Base-by-base conservation (phyloP, 2,888 invertebrate species). In the Aspidiotus rigidus region DNA sequence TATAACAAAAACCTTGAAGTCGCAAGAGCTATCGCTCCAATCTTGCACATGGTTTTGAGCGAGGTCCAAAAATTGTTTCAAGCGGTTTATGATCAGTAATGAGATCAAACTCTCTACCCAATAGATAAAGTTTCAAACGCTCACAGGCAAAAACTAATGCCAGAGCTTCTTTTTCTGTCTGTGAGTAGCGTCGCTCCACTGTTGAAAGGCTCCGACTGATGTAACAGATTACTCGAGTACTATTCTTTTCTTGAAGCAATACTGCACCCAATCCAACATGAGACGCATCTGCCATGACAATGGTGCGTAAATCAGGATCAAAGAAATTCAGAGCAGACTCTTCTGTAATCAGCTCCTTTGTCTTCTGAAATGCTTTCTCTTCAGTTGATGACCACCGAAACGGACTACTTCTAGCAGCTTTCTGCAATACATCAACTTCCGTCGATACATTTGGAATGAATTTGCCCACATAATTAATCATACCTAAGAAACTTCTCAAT, bases 1-100 rank as follows among this genome's bases (percentile, higher is more conserved):
- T 16, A n/a, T 59, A 70, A 16, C 57, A 39, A 15, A 7, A 66
- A 2, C 28, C 60, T 28, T 44, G 39, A 41, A 64, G 40, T 13
- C 69, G 13, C 3, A 55, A 28, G 8, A 49, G 13, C 61, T 62
- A 62, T 7, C 62, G 62, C 13, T 69, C 59, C 7, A 59, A 7
- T 10, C 59, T 40, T 7, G 49, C 59, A 17, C 59, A 60, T 10
- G 67, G 57, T 67, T 67, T 67, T 42, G 59, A 59, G 5, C 60
- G 40, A 5, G 28, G 6, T n/a, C 67, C 49, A 42, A 59, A 69
- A 7, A 69, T 42, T 7, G n/a, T 49, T 17, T 69, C 53, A 16
- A 69, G 39, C 28, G 69, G 69, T 42, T 69, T 69, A 42, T 69
- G 60, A 15, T 69, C 61, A 2, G 69, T 60, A 15, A 69, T 16